Evolutionary conservation across 2,113 vertebrate genomes (phyloP), one percentile per base, ranked within the genome.

Genomic region (Tragelaphus imberbis): DNA sequence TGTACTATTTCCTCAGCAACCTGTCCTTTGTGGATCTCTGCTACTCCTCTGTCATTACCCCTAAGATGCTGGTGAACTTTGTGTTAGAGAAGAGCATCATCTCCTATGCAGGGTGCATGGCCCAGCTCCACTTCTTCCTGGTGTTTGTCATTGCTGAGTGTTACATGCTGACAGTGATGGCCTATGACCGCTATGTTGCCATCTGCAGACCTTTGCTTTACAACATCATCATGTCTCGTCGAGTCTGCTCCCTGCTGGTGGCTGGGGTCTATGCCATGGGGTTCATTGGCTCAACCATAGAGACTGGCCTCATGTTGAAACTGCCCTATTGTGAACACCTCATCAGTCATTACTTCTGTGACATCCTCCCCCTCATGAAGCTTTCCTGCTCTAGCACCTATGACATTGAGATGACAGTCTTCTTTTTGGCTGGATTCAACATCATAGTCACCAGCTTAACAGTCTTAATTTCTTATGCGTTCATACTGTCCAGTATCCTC

Each of bases 261-360:
- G 59, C 59, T 0, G 58, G 49, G 27, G 98, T 98, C 2, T 98
- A 98, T 7, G 0, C n/a, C 0, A 97, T 98, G 44, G 98, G 97
- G 6, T 1, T 98, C 10, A 12, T 98, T 47, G 98, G 98, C 21
- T 98, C 98, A 0, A 92, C 98, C 13, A 63, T 97, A 58, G 98
- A 98, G 27, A 98, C 98, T 0, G 84, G 84, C 3, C 97, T 95
- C 85, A 97, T 98, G 90, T 68, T 98, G 68, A 93, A 61, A 0
- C 68, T 99, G 65, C 65, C 88, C 3, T 98, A 98, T 19, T 99
- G 98, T 27, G 96, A 95, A 36, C 68, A 25, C 1, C 3, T 95
- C 84, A 92, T 98, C 97, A 97, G 97, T 28, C 98, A 98, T 33
- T 98, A 97, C 63, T 98, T 98, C 84, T 98, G 98, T 59, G 98